A percentile compares a stretch with the other conserved stretches of the same genome.
Evolutionary conservation across 2,888 invertebrate genomes (phyloP).

Genomic region (Cheilosia vulpina): DNA sequence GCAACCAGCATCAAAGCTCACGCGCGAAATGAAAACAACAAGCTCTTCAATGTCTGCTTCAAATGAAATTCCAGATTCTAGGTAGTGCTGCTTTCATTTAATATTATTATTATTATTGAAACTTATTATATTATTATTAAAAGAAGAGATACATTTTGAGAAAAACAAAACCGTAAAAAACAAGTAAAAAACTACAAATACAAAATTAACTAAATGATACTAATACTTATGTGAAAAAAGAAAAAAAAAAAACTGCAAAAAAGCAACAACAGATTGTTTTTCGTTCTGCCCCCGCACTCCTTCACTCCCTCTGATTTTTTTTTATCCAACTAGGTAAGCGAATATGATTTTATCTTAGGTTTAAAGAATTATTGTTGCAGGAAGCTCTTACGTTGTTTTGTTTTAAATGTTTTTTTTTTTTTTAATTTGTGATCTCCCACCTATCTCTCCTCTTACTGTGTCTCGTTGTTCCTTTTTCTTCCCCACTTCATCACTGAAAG

Average conservation of each 20-base stretch:
- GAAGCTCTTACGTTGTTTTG: slow-evolving; percentile 68
- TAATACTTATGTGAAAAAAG: slow-evolving; percentile 69
- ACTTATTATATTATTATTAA: slow-evolving; percentile 82
- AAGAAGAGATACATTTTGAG: slow-evolving; percentile 70
- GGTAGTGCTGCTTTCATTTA: slow-evolving; percentile 82
- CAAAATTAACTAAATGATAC: slow-evolving; percentile 73
- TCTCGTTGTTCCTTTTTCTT: background rate
- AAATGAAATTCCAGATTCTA: slow-evolving; percentile 84
- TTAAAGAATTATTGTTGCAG: slow-evolving; percentile 65
- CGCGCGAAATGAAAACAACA: slow-evolving; percentile 78
- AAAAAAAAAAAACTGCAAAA: slow-evolving; percentile 51
- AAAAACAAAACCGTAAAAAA: slow-evolving; percentile 49
- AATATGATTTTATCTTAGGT: slow-evolving; percentile 57
- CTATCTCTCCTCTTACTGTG: slow-evolving; percentile 28
- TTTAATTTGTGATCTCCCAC: slow-evolving; percentile 65
- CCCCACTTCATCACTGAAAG: background rate
- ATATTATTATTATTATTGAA: slow-evolving; percentile 82
- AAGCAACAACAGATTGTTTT: slow-evolving; percentile 58
- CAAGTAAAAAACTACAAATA: slow-evolving; percentile 59
- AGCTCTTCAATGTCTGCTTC: slow-evolving; percentile 80
- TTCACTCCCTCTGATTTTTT: background rate
- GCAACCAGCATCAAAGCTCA: slow-evolving; percentile 81
- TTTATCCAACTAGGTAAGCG: slow-evolving; percentile 49
- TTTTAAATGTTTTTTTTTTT: slow-evolving; percentile 35
- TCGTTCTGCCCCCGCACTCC: slow-evolving; percentile 36